Conservation (phyloP, 2,888 invertebrate genomes). For the Megaustenia siamemsis region DNA sequence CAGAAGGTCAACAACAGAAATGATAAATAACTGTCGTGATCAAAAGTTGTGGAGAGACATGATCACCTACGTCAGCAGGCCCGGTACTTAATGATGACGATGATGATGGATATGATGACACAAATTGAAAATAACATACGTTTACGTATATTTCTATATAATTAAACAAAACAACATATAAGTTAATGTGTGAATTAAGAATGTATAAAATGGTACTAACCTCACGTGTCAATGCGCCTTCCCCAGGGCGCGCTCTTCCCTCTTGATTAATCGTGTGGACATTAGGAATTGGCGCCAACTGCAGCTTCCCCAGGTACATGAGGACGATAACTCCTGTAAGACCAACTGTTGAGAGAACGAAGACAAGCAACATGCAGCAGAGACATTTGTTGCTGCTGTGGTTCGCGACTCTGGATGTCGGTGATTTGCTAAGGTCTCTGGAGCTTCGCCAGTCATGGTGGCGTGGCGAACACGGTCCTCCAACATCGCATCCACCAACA, state of each 20-base stretch:
- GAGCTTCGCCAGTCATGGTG: constrained; percentile 48
- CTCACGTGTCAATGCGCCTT: constrained; percentile 46
- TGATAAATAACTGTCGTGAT: too few relatives aligned
- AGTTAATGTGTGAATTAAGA: not conserved
- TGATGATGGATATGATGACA: too few relatives aligned
- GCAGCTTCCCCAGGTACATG: constrained; percentile 48
- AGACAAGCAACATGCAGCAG: constrained; percentile 53
- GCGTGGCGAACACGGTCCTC: constrained; percentile 50
- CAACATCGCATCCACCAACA: constrained; percentile 48
- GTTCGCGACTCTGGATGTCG: constrained; percentile 18
- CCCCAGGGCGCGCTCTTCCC: constrained; percentile 31
- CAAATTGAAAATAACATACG: too few relatives aligned
- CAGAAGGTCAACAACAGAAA: too few relatives aligned
- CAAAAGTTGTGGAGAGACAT: too few relatives aligned
- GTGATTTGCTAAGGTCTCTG: constrained; percentile 47
- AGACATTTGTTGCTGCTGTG: constrained; percentile 41
- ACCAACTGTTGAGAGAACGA: constrained; percentile 46
- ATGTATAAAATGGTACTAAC: constrained; percentile 24
- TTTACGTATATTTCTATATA: too few relatives aligned
- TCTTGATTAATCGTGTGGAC: constrained; percentile 31
- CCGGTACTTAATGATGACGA: too few relatives aligned
- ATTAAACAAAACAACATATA: too few relatives aligned
- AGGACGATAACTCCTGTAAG: constrained; percentile 46
- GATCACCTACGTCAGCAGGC: too few relatives aligned
- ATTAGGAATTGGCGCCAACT: constrained; percentile 46